phyloP scores from a whole-genome alignment of 2,888 invertebrate genomes.

The Orchesellides sinensis region DNA sequence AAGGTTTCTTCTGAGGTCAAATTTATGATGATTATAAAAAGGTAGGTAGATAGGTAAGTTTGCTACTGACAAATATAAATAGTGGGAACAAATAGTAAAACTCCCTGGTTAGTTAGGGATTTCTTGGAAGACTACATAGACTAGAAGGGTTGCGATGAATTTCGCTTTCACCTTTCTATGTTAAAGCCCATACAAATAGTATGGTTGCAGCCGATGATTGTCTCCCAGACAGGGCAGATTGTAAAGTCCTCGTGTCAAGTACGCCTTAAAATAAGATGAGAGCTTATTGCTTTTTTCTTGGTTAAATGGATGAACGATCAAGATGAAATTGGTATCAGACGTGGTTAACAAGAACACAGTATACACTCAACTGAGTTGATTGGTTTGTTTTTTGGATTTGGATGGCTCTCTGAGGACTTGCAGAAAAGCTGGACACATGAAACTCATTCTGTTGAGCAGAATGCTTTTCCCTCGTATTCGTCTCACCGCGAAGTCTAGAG shows the following conservation, averaged over 20 bases:
- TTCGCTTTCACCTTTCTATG: too few relatives aligned
- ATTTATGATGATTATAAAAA: too few relatives aligned
- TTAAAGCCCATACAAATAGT: too few relatives aligned
- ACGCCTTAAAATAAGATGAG: constrained; percentile 1
- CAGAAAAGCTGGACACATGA: neutral
- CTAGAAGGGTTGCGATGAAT: too few relatives aligned
- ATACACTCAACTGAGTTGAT: constrained; percentile 30
- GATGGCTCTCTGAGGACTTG: constrained; percentile 41
- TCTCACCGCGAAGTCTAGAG: constrained; percentile 19
- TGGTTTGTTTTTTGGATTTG: constrained; percentile 45
- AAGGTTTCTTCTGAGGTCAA: too few relatives aligned
- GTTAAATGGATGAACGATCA: constrained; percentile 32
- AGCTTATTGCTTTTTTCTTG: constrained; percentile 14
- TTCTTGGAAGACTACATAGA: too few relatives aligned
- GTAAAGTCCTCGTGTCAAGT: neutral
- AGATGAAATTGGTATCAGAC: constrained; percentile 7
- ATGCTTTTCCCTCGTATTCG: constrained; percentile 1
- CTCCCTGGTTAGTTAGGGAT: too few relatives aligned
- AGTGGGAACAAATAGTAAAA: too few relatives aligned
- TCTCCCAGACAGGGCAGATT: too few relatives aligned
- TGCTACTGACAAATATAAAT: too few relatives aligned
- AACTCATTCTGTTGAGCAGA: neutral
- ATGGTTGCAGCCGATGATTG: too few relatives aligned
- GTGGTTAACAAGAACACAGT: neutral
- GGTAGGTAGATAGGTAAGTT: too few relatives aligned